Conservation (phyloP, 2,113 vertebrate genomes). For the Perca fluviatilis region DNA sequence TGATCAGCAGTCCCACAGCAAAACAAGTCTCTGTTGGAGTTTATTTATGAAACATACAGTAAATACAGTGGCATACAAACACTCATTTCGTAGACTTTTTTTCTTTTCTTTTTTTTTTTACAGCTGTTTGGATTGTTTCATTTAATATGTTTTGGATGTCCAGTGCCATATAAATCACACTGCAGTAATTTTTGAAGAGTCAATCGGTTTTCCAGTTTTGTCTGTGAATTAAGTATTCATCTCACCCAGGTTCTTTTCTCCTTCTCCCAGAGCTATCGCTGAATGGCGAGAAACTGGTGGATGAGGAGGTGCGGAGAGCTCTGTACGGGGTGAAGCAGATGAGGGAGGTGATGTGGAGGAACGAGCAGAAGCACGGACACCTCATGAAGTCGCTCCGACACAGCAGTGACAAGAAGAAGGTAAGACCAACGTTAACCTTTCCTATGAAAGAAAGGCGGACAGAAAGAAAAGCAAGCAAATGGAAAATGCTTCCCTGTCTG, state of each 20-base stretch:
- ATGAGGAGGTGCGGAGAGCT: conserved; percentile 89
- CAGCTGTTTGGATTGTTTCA: neutral
- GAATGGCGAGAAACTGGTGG: conserved; percentile 85
- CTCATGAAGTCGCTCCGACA: conserved; percentile 90
- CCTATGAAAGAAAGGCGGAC: neutral
- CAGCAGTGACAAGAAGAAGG: conserved; percentile 91
- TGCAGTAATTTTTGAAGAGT: neutral
- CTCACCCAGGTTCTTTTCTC: neutral
- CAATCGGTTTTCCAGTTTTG: neutral
- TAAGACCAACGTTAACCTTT: conserved; percentile 23
- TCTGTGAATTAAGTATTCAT: neutral
- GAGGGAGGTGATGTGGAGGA: conserved; percentile 91
- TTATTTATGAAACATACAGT: neutral
- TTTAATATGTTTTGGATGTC: neutral
- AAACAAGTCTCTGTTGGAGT: neutral
- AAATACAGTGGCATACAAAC: neutral
- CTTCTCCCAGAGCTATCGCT: conserved; percentile 85
- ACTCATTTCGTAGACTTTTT: neutral
- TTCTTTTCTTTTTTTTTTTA: too few relatives aligned
- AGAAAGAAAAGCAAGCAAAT: neutral
- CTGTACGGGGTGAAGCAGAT: conserved; percentile 92
- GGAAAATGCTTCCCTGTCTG: neutral
- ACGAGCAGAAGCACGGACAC: conserved; percentile 88
- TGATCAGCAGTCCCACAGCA: neutral
- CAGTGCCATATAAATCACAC: neutral